phyloP scores from a whole-genome alignment of 2,113 vertebrate species.

The Rhipidura dahli region DNA sequence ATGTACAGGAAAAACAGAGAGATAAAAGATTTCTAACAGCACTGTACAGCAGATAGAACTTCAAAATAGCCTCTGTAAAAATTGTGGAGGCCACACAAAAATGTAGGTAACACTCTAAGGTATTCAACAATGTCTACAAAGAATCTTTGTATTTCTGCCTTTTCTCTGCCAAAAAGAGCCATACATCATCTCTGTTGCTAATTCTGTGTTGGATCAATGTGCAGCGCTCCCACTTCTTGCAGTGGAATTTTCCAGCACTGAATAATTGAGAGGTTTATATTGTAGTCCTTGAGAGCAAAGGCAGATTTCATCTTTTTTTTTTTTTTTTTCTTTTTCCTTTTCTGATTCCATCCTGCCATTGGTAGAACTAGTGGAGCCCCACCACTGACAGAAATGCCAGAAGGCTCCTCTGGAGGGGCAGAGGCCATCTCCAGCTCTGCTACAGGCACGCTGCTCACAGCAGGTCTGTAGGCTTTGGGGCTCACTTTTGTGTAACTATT shows the following conservation, averaged over 20 bases:
- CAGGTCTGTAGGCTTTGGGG: neutral
- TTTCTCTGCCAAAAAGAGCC: neutral
- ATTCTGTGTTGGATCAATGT: constrained; percentile 1
- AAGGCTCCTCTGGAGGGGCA: neutral
- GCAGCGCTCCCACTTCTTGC: neutral
- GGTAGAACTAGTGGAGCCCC: neutral
- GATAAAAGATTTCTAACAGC: neutral
- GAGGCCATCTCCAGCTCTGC: neutral
- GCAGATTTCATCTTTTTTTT: neutral
- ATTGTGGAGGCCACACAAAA: neutral
- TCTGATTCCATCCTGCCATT: neutral
- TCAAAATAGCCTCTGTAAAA: neutral
- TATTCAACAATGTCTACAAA: neutral
- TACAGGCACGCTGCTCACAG: neutral
- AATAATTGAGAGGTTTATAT: constrained; percentile 10
- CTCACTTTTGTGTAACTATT: neutral
- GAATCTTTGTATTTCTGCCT: neutral
- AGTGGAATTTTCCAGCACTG: neutral
- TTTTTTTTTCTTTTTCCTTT: neutral
- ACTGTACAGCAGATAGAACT: neutral
- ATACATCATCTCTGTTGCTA: neutral
- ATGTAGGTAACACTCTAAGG: neutral
- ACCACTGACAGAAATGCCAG: neutral
- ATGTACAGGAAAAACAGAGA: neutral
- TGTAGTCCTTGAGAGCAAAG: neutral